Percentiles rank a stretch among this genome's conserved stretches.
Evolutionary conservation across 2,113 vertebrate species (phyloP).

Genomic region (Siniperca chuatsi): DNA sequence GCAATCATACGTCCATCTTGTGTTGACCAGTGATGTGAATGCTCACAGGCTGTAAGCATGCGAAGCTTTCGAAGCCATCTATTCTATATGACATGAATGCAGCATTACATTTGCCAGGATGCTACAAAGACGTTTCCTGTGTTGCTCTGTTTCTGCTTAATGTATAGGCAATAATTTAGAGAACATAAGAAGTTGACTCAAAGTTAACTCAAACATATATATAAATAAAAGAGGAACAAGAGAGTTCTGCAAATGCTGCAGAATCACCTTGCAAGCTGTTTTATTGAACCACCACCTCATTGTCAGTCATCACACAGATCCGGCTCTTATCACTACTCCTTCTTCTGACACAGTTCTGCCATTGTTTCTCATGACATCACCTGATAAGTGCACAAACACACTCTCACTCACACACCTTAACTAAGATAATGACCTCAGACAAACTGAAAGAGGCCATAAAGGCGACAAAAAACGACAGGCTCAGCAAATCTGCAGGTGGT

Average conservation of each 20-base stretch:
- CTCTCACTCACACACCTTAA: conserved; percentile 42
- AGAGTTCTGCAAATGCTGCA: not conserved
- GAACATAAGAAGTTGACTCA: too few species aligned
- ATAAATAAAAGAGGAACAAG: not conserved
- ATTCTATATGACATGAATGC: too few species aligned
- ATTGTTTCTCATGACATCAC: conserved; percentile 72
- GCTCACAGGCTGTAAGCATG: too few species aligned
- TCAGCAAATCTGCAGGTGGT: conserved; percentile 32
- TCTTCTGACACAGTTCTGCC: conserved; percentile 42
- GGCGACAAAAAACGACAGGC: conserved; percentile 8
- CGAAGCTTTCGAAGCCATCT: too few species aligned
- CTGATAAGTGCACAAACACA: conserved; percentile 11
- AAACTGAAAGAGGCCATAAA: conserved; percentile 18
- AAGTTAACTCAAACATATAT: too few species aligned
- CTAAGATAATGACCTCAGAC: conserved; percentile 53
- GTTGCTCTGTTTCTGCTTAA: too few species aligned
- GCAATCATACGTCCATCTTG: too few species aligned
- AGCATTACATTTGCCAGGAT: too few species aligned
- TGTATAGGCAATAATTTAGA: too few species aligned
- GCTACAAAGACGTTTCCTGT: too few species aligned
- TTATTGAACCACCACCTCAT: not conserved
- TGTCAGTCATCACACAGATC: conserved; percentile 2
- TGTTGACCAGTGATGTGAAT: too few species aligned
- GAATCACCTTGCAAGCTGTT: not conserved
- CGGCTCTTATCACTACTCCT: conserved; percentile 44